Base-by-base conservation (phyloP, 2,888 invertebrate species). In the Cephus spinipes region DNA sequence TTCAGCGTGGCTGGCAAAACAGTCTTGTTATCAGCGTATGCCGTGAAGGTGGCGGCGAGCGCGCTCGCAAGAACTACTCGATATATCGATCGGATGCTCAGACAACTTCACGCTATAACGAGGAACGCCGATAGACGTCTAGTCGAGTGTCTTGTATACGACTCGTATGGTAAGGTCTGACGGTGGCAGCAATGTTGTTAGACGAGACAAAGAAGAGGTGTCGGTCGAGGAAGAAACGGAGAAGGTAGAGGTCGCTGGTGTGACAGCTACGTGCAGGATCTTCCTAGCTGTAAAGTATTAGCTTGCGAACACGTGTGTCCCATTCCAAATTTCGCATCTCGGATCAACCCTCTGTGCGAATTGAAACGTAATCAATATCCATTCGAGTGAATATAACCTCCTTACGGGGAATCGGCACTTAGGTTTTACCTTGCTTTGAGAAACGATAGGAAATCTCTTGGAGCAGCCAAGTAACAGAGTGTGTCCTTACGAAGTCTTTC, bases 11-110 rank as follows among this genome's bases (percentile, higher is more conserved):
- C 84, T 84, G 85, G 87, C 85, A 88, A 89, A 88, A 88, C 87
- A 86, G 84, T 83, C 81, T 83, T 81, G 85, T 88, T 88, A 89
- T 89, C 88, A 89, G 86, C 88, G 87, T 88, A 89, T 89, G 87
- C 84, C 86, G 83, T 78, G 82, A 85, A 88, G 88, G 85, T 85
- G 86, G 87, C 83, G 83, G 84, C 55, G 23, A 81, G 83, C 80
- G 68, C 12, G 80, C 82, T 76, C 79, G 86, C 83, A 84, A 85
- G 84, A 87, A 85, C 81, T 83, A 87, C 84, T 89, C 89, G 86
- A 90, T 89, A 87, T 89, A 90, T 90, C 86, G 90, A 90, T 88
- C 86, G 81, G 80, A 77, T 79, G 82, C 78, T 81, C 85, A 74
- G 74, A 76, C 76, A 77, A 77, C 79, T 79, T 79, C 79, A 71